Conservation (phyloP, 2,797 vertebrate genomes). For the Aotus griseimembra region DNA sequence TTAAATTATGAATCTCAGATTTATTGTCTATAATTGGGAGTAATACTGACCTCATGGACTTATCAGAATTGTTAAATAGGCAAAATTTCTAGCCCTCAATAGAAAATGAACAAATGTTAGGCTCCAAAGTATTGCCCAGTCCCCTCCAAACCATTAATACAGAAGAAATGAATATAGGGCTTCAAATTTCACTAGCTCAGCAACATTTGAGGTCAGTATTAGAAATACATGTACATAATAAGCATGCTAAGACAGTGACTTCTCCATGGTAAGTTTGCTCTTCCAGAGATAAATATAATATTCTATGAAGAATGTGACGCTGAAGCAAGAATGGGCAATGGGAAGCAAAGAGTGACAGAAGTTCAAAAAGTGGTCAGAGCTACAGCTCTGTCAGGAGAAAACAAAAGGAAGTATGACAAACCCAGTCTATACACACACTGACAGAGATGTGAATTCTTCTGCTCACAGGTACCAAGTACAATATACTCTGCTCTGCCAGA, state of each 20-base stretch:
- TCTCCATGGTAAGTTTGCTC: neutral
- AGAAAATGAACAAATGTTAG: neutral
- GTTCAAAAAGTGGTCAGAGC: neutral
- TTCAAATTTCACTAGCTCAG: neutral
- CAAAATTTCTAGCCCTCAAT: neutral
- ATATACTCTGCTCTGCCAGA: neutral
- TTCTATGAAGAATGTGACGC: neutral
- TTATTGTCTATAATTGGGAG: neutral
- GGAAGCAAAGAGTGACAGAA: neutral
- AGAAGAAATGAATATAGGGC: neutral
- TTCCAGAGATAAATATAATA: neutral
- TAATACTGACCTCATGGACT: neutral
- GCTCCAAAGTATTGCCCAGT: neutral
- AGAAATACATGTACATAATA: neutral
- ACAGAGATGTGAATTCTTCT: neutral
- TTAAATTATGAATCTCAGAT: constrained; percentile 22
- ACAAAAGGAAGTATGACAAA: neutral
- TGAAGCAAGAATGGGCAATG: neutral
- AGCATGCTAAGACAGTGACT: neutral
- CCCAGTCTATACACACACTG: neutral
- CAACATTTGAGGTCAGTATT: neutral
- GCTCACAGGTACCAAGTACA: neutral
- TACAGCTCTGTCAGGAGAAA: neutral
- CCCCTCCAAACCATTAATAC: neutral
- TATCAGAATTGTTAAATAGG: neutral